Evolutionary conservation across 2,797 vertebrate genomes (phyloP), one percentile per base, ranked within the genome.

Genomic region (Schizopygopsis pylzovi): DNA sequence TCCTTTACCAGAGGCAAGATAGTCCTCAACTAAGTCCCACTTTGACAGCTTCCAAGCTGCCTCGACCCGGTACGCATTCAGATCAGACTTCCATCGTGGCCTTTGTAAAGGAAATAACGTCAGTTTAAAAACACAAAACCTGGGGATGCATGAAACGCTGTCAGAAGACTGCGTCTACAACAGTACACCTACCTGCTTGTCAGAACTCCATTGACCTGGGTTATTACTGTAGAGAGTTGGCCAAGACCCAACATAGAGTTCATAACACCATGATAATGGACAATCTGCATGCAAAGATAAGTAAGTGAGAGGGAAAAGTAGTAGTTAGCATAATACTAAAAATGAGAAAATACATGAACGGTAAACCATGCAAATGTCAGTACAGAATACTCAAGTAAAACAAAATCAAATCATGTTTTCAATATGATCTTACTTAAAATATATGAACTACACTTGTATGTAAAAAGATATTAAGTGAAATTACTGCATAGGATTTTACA

Each of bases 191-290:
- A 98, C 98, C 97, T 98, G 95, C 95, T 98, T 59, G 97, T 97
- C 92, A 99, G 94, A 0, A 99, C 97, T 91, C 98, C 98, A 87
- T 99, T 98, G 89, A 99, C 97, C 91, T 99, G 98, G 61, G 98
- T 98, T 91, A 99, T 98, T 84, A 99, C 97, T 47, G 98, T 98
- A 73, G 98, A 99, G 49, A 99, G 95, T 89, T 99, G 98, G 79
- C 98, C 98, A 82, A 99, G 97, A 47, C 98, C 98, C 81, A 99
- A 93, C 97, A 99, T 98, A 37, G 98, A 99, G 87, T 97, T 98
- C 96, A 99, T 97, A 67, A 99, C 96, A 47, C 98, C 98, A 70
- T 98, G 98, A 92, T 99, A 98, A 93, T 99, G 98, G 91, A 96
- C 94, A 7, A 99, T 98, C 98, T 99, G 89, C 13, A 93, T 88